Evolutionary conservation across 2,888 invertebrate species (phyloP), one percentile per base, ranked within the genome.

Genomic region (Malachius bipustulatus): DNA sequence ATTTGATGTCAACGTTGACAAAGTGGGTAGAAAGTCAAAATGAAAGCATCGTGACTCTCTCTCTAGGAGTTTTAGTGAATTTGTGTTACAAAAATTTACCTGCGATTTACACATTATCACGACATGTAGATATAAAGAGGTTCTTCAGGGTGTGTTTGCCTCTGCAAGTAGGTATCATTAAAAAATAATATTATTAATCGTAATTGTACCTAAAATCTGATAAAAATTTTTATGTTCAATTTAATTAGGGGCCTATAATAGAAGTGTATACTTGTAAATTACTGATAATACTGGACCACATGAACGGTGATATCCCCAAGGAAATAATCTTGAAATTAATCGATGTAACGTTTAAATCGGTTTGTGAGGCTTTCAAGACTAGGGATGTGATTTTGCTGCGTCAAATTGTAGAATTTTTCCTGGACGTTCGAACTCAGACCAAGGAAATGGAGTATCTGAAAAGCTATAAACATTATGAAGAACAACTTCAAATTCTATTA

Each of bases 11-110:
- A 36, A 73, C 71, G 12, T 59, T 84, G 1, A 75, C 78, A 0
- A 70, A 74, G 15, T 77, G 78, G 70, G 70, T 82, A 31, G 63
- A 65, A 2, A 66, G 69, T 8, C 67, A 67, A 2, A 69, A 70
- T 13, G 57, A 59, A 27, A 63, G 66, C 36, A 64, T 69, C 16
- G 56, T 67, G 3, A 57, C 67, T 14, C 53, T 74, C 30, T 69
- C 75, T 0, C 62, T 85, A 1, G 79, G 81, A 0, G 75, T 84
- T 9, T 59, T 85, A 1, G 80, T 82, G 1, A 85, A 85, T 63
- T 60, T 85, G 2, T 84, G 83, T 56, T 81, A 82, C 51, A 80
- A 78, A 44, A 85, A 85, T 57, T 60, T 80, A 38, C 76, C 81
- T 1, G 82, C 80, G 0, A 69, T 82, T 26, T 80, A 82, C 50